Evolutionary conservation across 2,888 invertebrate genomes (phyloP).

Genomic region (Noctua comes): DNA sequence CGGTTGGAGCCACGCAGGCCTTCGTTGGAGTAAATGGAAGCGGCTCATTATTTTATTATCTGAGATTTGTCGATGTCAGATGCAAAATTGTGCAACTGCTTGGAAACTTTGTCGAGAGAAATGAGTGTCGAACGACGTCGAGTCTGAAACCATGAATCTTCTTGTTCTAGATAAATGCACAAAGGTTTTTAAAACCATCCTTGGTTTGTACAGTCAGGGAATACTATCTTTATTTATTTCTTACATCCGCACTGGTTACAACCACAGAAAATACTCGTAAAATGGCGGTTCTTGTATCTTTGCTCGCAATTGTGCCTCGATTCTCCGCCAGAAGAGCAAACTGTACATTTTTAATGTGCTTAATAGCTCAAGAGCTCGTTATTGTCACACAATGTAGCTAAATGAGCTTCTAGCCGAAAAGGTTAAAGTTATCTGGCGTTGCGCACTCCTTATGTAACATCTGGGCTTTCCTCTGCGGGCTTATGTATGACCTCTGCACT

Average conservation of each 20-base stretch:
- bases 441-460: conserved; percentile 52
- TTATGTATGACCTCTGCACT: conserved; percentile 47
- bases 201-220: not conserved
- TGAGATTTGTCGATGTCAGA: conserved; percentile 20
- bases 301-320: conserved; percentile 3
- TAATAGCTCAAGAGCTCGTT: conserved; percentile 44
- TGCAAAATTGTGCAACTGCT: conserved; percentile 40
- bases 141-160: conserved; percentile 13
- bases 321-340: conserved; percentile 1
- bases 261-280: conserved; percentile 12
- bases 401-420: conserved; percentile 46
- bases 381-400: conserved; percentile 34
- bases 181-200: not conserved
- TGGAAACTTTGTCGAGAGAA: conserved; percentile 24
- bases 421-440: conserved; percentile 44
- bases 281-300: conserved; percentile 5
- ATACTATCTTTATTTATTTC: conserved; percentile 23
- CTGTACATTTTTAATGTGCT: conserved; percentile 26
- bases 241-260: conserved; percentile 6
- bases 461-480: conserved; percentile 25
- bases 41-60: conserved; percentile 26
- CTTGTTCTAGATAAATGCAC: conserved; percentile 2
- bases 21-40: conserved; percentile 28
- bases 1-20: conserved; percentile 24
- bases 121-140: conserved; percentile 15